Base-by-base conservation (phyloP, 1,140 invertebrate genomes). In the Choristoneura fumiferana region DNA sequence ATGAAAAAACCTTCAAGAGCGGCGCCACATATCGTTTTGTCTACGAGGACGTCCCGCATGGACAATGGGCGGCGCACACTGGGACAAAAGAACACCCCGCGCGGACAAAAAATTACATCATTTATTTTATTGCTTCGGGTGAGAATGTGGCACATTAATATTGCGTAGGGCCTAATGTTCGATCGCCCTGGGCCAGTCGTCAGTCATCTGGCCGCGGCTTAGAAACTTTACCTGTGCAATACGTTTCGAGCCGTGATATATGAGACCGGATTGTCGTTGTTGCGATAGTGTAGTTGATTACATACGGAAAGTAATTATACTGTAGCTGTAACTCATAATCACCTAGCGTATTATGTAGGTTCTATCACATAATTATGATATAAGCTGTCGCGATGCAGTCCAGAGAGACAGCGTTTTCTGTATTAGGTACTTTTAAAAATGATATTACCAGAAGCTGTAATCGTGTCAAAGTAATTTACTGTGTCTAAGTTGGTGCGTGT, bases 101-200 rank as follows among this genome's bases (percentile, higher is more conserved):
- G 63, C 74, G 76, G 73, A 85, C 81, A 88, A 88, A 88, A 88
- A 88, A 88, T 88, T 82, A 86, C 85, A 86, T 88, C 85, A 88
- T 88, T 88, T 86, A 88, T 88, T 88, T 88, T 86, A 88, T 88
- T 88, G 81, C 80, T 66, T 67, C 77, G 82, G 80, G 79, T 83
- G 82, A 82, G 82, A 88, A 86, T 87, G 74, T 77, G 76, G 62
- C 75, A 81, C 78, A 86, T 86, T 88, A 88, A 86, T 88, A 85
- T 86, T 75, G 77, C 71, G 78, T 78, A 79, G 81, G 71, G 75
- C 76, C 75, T 81, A 84, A 87, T 84, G 78, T 73, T 72, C 67
- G 67, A 83, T 78, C 81, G 83, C 83, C 79, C 75, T 80, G 76
- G 83, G 83, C 76, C 58, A 57, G 62, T 67, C 76, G 84, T 87